Conservation (phyloP, 2,888 invertebrate species). For the Conomelus anceps region DNA sequence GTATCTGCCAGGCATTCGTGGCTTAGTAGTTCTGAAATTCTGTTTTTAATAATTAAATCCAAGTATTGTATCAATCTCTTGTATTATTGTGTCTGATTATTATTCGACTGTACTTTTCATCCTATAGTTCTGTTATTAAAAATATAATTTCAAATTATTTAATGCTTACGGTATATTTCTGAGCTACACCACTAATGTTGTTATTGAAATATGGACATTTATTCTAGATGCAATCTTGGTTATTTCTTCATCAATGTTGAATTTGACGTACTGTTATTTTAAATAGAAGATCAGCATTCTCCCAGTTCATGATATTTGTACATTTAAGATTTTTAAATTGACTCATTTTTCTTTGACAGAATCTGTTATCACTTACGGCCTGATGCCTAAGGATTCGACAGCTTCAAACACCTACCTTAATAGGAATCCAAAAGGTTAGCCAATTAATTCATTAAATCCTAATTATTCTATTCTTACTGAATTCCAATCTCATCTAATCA, state of each 20-base stretch:
- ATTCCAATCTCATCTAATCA: neutral
- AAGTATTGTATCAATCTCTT: too few species aligned
- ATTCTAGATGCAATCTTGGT: neutral
- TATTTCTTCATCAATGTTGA: neutral
- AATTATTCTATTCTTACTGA: neutral
- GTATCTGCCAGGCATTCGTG: neutral
- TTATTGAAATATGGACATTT: neutral
- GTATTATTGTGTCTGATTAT: too few species aligned
- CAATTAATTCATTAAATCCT: neutral
- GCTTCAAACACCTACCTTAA: neutral
- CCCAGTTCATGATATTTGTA: neutral
- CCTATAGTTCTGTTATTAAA: too few species aligned
- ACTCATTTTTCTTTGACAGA: neutral
- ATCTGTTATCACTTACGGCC: neutral
- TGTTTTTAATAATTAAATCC: too few species aligned
- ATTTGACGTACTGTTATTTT: neutral
- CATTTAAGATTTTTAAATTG: neutral
- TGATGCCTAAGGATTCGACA: neutral
- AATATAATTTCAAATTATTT: too few species aligned
- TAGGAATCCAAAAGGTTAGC: neutral
- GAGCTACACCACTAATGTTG: too few species aligned
- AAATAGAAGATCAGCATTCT: neutral
- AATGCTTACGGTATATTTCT: too few species aligned
- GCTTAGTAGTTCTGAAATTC: neutral
- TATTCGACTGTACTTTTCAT: too few species aligned